Evolutionary conservation across 2,113 vertebrate species (phyloP), one percentile per base, ranked within the genome.

Genomic region (Microtus ochrogaster): DNA sequence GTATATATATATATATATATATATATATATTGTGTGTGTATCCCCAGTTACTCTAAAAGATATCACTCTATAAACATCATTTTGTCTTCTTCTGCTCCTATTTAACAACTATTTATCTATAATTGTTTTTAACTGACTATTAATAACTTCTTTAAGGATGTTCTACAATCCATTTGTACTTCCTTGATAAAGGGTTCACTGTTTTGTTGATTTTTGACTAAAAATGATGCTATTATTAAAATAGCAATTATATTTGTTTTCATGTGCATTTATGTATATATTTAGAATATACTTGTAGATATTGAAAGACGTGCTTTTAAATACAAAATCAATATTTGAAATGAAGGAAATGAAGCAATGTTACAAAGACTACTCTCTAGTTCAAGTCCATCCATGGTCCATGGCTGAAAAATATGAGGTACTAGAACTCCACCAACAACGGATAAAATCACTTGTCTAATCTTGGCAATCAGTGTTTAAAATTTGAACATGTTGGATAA

Each of bases 401-500:
- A 41, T 4, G 72, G 3, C 7, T 8, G 41, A 86, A 22, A 11
- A 89, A 39, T 24, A 66, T 22, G 89, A 93, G 30, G 39, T 41
- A 66, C 22, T 52, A 52, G 55, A 44, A 2, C 3, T 7, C 83
- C 8, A 5, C 17, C 21, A 22, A 13, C 19, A 41, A 7, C 26
- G 22, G 10, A 4, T 85, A 24, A 44, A 26, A 52, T 44, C 30
- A 26, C 17, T 47, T 95, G 70, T 24, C 6, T 58, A 55, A 47
- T 55, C 41, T 92, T 73, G 61, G 6, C 47, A 86, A 65, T 77
- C n/a, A 91, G 63, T 86, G 9, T 65, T 0, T 47, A 89, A 39
- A 81, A 84, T 49, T 41, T 70, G 3, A 11, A 77, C 92, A 77
- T 73, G 90, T 61, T 92, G 44, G 72, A 30, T 66, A 86, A 52